Percentiles rank a stretch among this genome's conserved stretches.
Conservation (phyloP, 2,888 invertebrate species). For the Orthosia incerta region DNA sequence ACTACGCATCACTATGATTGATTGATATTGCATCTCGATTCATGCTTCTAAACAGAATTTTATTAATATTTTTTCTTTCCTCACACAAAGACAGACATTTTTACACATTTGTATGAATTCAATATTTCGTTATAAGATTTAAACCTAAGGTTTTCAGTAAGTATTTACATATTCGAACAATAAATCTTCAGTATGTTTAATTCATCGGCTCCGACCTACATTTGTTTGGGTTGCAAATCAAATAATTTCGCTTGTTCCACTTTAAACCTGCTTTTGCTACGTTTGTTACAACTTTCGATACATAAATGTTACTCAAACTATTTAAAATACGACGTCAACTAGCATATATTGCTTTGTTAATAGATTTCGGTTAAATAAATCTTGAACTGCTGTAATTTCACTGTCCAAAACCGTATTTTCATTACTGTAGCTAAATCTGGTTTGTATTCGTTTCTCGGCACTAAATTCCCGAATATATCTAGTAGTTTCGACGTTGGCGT, state of each 20-base stretch:
- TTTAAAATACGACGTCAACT: constrained; percentile 14
- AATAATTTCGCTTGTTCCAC: constrained; percentile 42
- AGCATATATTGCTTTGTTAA: background rate
- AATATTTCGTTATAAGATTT: constrained; percentile 24
- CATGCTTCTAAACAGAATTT: background rate
- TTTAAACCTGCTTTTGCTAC: constrained; percentile 25
- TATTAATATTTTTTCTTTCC: background rate
- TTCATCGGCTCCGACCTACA: constrained; percentile 50
- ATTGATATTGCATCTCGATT: constrained; percentile 26
- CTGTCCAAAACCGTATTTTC: constrained; percentile 30
- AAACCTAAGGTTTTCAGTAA: constrained; percentile 31
- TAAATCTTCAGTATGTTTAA: constrained; percentile 53
- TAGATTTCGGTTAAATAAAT: constrained; percentile 5
- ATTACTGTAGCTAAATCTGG: constrained; percentile 38
- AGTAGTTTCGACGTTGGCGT: constrained; percentile 19
- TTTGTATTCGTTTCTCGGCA: constrained; percentile 35
- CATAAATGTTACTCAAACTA: constrained; percentile 18
- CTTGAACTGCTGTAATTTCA: constrained; percentile 5
- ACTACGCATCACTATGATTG: constrained; percentile 29
- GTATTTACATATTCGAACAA: constrained; percentile 52
- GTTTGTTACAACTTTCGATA: constrained; percentile 20
- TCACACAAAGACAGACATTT: background rate
- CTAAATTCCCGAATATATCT: constrained; percentile 27
- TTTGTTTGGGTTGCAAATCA: constrained; percentile 51
- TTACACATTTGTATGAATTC: background rate